Evolutionary conservation across 2,888 invertebrate species (phyloP).

Genomic region (Dynastes hyllus): DNA sequence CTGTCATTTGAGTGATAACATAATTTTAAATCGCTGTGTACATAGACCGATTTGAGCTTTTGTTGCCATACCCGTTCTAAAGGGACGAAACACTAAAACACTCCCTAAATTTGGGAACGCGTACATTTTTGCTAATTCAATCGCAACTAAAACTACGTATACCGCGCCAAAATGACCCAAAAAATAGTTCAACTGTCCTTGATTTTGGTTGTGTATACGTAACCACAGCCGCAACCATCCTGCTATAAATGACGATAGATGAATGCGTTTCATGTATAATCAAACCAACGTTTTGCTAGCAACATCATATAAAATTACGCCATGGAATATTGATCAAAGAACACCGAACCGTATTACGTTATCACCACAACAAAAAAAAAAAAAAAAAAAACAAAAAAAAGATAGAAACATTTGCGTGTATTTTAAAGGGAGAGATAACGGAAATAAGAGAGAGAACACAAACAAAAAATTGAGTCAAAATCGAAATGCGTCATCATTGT

Average conservation of each 20-base stretch:
- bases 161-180: neutral
- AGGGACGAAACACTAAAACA: no score
- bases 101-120: no score
- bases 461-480: neutral
- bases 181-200: neutral
- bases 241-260: neutral
- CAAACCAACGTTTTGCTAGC: neutral
- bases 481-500: neutral
- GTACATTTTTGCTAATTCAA: no score
- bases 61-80: no score
- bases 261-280: conserved; percentile 4
- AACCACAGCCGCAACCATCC: neutral
- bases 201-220: neutral
- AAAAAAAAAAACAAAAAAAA: neutral
- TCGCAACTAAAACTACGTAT: no score
- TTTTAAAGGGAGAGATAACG: neutral
- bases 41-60: no score
- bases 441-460: neutral
- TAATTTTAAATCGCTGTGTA: no score
- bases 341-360: neutral
- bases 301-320: neutral
- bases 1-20: no score
- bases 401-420: neutral
- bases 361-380: neutral
- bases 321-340: neutral